Evolutionary conservation across 2,113 vertebrate genomes (phyloP).

Genomic region (Monopterus albus): DNA sequence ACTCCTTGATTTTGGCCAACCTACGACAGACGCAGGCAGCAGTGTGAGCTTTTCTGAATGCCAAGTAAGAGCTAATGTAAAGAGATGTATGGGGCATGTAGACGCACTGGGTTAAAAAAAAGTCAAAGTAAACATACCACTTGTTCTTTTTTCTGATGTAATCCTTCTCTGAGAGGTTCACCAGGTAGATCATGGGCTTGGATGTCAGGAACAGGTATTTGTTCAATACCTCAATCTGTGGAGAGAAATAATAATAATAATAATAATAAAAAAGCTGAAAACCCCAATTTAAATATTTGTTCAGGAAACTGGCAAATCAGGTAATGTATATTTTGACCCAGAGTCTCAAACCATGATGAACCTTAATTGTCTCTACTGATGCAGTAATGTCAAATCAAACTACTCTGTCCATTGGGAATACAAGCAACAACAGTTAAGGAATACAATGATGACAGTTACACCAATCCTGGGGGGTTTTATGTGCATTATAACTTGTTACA

Average conservation of each 20-base stretch:
- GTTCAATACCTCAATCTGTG: slow-evolving; percentile 96
- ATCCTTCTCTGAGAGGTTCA: slow-evolving; percentile 97
- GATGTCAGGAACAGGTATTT: slow-evolving; percentile 98
- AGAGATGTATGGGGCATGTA: neutral
- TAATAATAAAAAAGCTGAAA: too few species aligned
- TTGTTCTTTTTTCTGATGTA: slow-evolving; percentile 99
- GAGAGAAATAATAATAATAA: neutral
- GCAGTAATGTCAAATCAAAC: neutral
- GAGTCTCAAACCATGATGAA: too few species aligned
- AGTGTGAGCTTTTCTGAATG: neutral
- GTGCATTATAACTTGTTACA: too few species aligned
- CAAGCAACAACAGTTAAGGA: neutral
- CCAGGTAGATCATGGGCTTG: slow-evolving; percentile 98
- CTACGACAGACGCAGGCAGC: slow-evolving; percentile 82
- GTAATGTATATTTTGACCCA: too few species aligned
- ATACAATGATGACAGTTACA: too few species aligned
- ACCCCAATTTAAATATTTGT: neutral
- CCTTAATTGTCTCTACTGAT: too few species aligned
- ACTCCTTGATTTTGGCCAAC: slow-evolving; percentile 99
- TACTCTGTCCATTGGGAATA: neutral
- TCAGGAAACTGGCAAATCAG: neutral
- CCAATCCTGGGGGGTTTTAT: too few species aligned
- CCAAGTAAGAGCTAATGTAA: neutral
- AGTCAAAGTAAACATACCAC: slow-evolving; percentile 83
- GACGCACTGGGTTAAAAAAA: too few species aligned